Percentiles rank a stretch among this genome's conserved stretches.
Evolutionary conservation across 2,888 invertebrate species (phyloP).

Genomic region (Drosophila fulvimacula): DNA sequence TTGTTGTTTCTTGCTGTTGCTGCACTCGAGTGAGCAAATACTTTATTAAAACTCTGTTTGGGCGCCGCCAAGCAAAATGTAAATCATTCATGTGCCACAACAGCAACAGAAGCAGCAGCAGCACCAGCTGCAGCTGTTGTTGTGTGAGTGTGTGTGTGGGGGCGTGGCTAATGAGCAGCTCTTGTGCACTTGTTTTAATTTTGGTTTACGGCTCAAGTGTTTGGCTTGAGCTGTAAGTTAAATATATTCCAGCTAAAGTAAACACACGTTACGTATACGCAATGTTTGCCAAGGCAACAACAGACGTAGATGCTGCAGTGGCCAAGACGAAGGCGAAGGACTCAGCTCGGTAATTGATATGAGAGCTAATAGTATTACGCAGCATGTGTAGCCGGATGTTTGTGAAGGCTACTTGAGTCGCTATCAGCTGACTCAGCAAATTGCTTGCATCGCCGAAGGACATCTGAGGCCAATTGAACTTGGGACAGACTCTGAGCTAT

Average conservation of each 20-base stretch:
- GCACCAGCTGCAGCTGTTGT: slow-evolving; percentile 1
- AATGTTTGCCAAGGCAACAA: slow-evolving; percentile 42
- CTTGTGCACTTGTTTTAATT: slow-evolving; percentile 55
- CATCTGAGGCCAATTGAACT: slow-evolving; percentile 52
- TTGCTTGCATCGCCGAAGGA: slow-evolving; percentile 47
- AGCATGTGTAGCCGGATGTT: slow-evolving; percentile 40
- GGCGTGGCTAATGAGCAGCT: slow-evolving; percentile 66
- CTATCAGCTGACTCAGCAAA: slow-evolving; percentile 30
- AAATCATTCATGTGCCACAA: slow-evolving; percentile 49
- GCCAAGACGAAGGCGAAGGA: not conserved
- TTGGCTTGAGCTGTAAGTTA: slow-evolving; percentile 51
- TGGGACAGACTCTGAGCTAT: not conserved
- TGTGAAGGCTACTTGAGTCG: slow-evolving; percentile 46
- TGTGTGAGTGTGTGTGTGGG: not conserved
- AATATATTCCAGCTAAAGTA: slow-evolving; percentile 39
- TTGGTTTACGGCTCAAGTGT: slow-evolving; percentile 65
- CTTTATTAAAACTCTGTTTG: slow-evolving; percentile 77
- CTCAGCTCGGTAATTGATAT: slow-evolving; percentile 50
- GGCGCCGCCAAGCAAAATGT: slow-evolving; percentile 38
- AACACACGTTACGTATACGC: slow-evolving; percentile 53
- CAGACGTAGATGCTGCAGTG: not conserved
- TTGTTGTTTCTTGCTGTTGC: slow-evolving; percentile 49
- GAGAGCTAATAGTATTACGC: slow-evolving; percentile 61
- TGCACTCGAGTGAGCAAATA: slow-evolving; percentile 76
- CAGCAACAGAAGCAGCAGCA: slow-evolving; percentile 10